Evolutionary conservation across 2,113 vertebrate genomes (phyloP), one percentile per base, ranked within the genome.

Genomic region (Peromyscus maniculatus): DNA sequence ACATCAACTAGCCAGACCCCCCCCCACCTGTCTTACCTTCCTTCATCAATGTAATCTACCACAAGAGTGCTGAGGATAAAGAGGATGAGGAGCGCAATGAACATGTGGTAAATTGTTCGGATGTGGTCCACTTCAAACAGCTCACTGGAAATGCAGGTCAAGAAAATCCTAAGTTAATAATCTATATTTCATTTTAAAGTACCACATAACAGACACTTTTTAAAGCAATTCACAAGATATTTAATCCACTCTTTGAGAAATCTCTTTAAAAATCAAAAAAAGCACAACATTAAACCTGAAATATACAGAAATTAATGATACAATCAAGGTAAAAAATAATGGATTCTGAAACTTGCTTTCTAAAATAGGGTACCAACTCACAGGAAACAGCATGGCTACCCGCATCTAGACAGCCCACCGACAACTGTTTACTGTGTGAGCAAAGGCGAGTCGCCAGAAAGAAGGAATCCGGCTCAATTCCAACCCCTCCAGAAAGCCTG

Each of bases 71-170:
- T 99, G 98, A 99, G 99, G 98, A 99, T 99, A 93, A 99, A 99
- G 97, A 99, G 98, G 71, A 99, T 99, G 98, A 99, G 99, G 52
- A 99, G 98, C 12, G 99, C 99, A 33, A 99, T 99, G 98, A 99
- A 99, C 99, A 99, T 99, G 98, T 99, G 99, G 98, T 99, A 99
- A 97, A 99, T 99, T 0, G 99, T 99, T 97, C 99, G 98, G 98
- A 99, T 99, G 98, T 99, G 99, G 98, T 99, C 99, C 98, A 99
- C 99, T 97, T 99, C 99, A 97, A 99, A 99, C 97, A 99, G 99
- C 96, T 99, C 99, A 92, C 99, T 99, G 97, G 9, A 75, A 92
- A 93, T 96, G 94, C 66, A 97, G 84, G 95, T 39, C 24, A 97
- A 95, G 96, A 16, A 75, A 95, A 97, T 4, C 84, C 17, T 4